Base-by-base conservation (phyloP, 2,797 vertebrate genomes). In the Sciurus carolinensis region DNA sequence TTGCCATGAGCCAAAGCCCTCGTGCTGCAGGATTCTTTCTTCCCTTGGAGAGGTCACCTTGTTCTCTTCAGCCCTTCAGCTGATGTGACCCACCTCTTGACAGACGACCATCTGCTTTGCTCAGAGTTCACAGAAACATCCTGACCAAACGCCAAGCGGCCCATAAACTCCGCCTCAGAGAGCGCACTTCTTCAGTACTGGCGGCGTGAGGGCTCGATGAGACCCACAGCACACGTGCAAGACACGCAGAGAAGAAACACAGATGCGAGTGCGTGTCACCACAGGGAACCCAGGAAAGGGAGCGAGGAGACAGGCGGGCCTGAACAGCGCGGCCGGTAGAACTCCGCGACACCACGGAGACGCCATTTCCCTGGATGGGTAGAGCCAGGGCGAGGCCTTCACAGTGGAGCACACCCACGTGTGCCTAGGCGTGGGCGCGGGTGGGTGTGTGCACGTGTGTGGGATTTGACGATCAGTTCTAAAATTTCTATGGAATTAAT, bases 141-240 rank as follows among this genome's bases (percentile, higher is more conserved):
- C 67, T 54, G 57, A 52, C 20, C 18, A 11, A 13, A 8, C 4
- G 59, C 69, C 59, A n/a, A 6, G 47, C 1, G 2, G 47, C 47
- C 44, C 30, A 5, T 12, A 10, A 39, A 39, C 18, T 39, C 24
- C 4, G 1, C n/a, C 11, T 12, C 76, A 75, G 5, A n/a, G 39
- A 28, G 3, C 26, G 47, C 3, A 7, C 33, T 50, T 66, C n/a
- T 17, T 42, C 1, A 36, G 0, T 39, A 39, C 39, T 1, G 17
- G 0, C 4, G 11, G 72, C 24, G 2, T 22, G 22, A 42, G 66
- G n/a, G 54, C 57, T 24, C 36, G 2, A 44, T 47, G 8, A 10
- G 33, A 13, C 6, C 52, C 54, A 39, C 44, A 2, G 36, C 73
- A 57, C 12, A 7, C 0, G 0, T 4, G 17, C 24, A 59, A 15